Base-by-base conservation (phyloP, 2,888 invertebrate species). In the Diarsia mendica region DNA sequence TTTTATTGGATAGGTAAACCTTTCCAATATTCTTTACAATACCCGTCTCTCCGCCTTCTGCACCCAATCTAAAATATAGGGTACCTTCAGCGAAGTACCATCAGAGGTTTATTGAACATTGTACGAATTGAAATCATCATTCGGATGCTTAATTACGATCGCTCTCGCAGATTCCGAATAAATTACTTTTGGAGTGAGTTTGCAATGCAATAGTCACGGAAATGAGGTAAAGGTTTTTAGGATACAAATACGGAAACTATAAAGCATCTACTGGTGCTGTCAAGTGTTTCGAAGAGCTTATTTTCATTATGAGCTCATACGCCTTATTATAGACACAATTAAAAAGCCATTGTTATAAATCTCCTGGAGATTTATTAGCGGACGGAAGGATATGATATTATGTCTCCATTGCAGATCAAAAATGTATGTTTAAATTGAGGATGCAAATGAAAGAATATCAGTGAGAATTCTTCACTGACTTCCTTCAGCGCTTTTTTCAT, bases 11-110 rank as follows among this genome's bases (percentile, higher is more conserved):
- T 39, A 5, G 28, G 28, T 28, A 39, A 39, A 39, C 39, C 39
- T 64, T 64, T 15, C n/a, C 10, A 18, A 39, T 44, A 11, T 39
- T 44, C 39, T 44, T 13, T 44, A 63, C 39, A 44, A 63, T 39
- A 63, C 39, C 61, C n/a, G 61, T n/a, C 39, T 39, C 39, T 20
- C n/a, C n/a, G 39, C 18, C 18, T 28, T n/a, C 13, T 44, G 39
- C 61, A 63, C n/a, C 39, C n/a, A 63, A 44, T 63, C 61, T n/a
- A 63, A 44, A 63, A 6, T 44, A 63, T n/a, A 13, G n/a, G n/a
- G 39, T 63, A 44, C 9, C 61, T 63, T 63, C n/a, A 44, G 39
- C 6, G 39, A n/a, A 63, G 39, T 44, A n/a, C 61, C 39, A 39
- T 44, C 39, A n/a, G 5, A 18, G 1, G 8, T 28, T 23, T 58